These are phyloP conservation scores for Caranx melampygus DNA, from an alignment of 2,113 vertebrate genomes.

Conservation along the genomic window DNA sequence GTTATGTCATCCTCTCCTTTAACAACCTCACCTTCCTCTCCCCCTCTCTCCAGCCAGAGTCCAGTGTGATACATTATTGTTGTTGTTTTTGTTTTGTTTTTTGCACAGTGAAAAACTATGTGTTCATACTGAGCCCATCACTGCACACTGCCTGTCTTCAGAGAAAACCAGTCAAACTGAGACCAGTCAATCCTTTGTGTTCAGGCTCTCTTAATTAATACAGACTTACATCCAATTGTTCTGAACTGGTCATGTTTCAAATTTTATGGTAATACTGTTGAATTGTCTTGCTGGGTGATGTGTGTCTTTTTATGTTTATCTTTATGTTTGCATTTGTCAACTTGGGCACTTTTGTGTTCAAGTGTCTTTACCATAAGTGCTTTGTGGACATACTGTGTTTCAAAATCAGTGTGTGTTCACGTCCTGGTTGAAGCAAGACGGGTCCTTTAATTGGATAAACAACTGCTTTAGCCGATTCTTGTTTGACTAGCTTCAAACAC, in stretches of 20 bases:
- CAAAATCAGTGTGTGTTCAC: slow-evolving; percentile 13
- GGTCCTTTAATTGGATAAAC: slow-evolving; percentile 55
- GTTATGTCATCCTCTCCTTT: slow-evolving; percentile 78
- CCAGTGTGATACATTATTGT: slow-evolving; percentile 21
- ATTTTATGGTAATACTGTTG: neutral
- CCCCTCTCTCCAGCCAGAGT: slow-evolving; percentile 20
- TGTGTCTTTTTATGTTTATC: slow-evolving; percentile 1
- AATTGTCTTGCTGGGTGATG: neutral
- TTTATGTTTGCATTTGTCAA: neutral
- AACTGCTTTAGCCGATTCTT: slow-evolving; percentile 58
- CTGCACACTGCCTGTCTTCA: neutral
- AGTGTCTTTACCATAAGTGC: neutral
- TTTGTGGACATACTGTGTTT: neutral
- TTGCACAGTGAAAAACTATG: neutral
- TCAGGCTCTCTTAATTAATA: slow-evolving; percentile 1
- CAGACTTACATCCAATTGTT: neutral
- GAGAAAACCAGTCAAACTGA: neutral
- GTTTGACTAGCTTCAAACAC: slow-evolving; percentile 60
- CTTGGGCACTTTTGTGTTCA: neutral
- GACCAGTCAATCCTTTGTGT: neutral
- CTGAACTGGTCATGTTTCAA: neutral
- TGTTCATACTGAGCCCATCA: slow-evolving; percentile 7
- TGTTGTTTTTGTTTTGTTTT: neutral
- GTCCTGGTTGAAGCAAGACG: slow-evolving; percentile 27
- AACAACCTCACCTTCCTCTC: slow-evolving; percentile 60